A percentile compares a stretch with the other conserved stretches of the same genome.
Conservation (phyloP, 2,888 invertebrate species). For the Tiliacea aurago region DNA sequence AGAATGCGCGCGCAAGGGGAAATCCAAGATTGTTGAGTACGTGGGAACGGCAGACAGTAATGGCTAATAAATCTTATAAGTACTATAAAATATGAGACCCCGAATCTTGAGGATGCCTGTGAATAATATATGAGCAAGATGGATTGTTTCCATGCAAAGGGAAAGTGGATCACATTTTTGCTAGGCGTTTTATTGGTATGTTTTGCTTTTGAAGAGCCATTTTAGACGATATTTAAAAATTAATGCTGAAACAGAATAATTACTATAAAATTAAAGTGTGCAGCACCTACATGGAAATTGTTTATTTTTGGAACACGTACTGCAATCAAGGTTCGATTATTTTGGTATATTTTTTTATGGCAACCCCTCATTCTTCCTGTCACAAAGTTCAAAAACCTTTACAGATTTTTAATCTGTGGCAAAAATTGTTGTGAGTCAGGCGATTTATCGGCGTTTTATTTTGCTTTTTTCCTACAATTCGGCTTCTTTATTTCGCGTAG, state of each 20-base stretch:
- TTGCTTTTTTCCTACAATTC: conserved; percentile 72
- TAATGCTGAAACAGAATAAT: not conserved
- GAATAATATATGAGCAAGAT: conserved; percentile 66
- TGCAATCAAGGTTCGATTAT: not conserved
- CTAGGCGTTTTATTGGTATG: conserved; percentile 35
- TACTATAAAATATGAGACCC: conserved; percentile 25
- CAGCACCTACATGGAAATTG: fast-evolving
- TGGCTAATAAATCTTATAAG: conserved; percentile 47
- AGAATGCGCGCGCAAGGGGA: conserved; percentile 76
- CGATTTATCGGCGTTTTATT: conserved; percentile 75
- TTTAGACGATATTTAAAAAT: not conserved
- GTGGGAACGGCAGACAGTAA: conserved; percentile 39
- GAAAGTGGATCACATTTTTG: conserved; percentile 24
- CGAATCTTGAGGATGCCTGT: conserved; percentile 56
- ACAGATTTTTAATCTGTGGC: conserved; percentile 65
- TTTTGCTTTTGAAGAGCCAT: not conserved
- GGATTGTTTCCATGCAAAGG: conserved; percentile 20
- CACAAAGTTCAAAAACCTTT: conserved; percentile 64
- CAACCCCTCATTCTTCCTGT: conserved; percentile 44
- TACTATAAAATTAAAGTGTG: not conserved
- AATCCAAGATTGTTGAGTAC: conserved; percentile 41
- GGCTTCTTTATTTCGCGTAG: conserved; percentile 67
- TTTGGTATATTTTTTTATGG: conserved; percentile 32
- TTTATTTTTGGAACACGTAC: not conserved
- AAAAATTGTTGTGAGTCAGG: conserved; percentile 80